Conservation (phyloP, 2,797 vertebrate species). For the Nothura maculosa region DNA sequence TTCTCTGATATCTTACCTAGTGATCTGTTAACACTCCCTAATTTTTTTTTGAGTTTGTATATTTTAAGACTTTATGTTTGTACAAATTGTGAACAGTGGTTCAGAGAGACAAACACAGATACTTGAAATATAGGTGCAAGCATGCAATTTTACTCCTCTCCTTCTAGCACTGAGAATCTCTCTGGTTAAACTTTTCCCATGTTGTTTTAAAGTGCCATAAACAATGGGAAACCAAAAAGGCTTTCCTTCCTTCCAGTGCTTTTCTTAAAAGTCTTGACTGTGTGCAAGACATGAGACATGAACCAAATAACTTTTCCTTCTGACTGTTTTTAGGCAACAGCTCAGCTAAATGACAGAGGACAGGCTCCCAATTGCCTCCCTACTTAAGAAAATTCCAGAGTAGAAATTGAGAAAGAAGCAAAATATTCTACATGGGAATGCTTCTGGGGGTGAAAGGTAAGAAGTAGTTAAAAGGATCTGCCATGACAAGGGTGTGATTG, state of each 20-base stretch:
- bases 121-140: slow-evolving; percentile 26
- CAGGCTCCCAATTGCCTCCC: not conserved
- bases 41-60: not conserved
- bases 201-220: slow-evolving; percentile 13
- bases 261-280: slow-evolving; percentile 33
- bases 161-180: not conserved
- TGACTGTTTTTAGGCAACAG: not conserved
- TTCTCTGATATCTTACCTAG: slow-evolving; percentile 25
- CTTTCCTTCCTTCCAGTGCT: not conserved
- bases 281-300: not conserved
- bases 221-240: not conserved
- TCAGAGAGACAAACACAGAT: slow-evolving; percentile 1
- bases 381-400: slow-evolving; percentile 48
- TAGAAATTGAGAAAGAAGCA: slow-evolving; percentile 18
- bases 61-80: slow-evolving; percentile 68
- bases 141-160: not conserved
- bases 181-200: not conserved
- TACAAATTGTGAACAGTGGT: slow-evolving; percentile 25
- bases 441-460: not conserved
- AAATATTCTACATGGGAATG: slow-evolving; percentile 45
- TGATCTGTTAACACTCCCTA: not conserved
- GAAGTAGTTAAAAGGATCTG: slow-evolving; percentile 1
- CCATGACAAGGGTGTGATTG: not conserved
- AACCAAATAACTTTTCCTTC: not conserved
- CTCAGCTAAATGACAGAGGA: not conserved